Conservation (phyloP, 2,113 vertebrate species). For the Arenaria interpres region DNA sequence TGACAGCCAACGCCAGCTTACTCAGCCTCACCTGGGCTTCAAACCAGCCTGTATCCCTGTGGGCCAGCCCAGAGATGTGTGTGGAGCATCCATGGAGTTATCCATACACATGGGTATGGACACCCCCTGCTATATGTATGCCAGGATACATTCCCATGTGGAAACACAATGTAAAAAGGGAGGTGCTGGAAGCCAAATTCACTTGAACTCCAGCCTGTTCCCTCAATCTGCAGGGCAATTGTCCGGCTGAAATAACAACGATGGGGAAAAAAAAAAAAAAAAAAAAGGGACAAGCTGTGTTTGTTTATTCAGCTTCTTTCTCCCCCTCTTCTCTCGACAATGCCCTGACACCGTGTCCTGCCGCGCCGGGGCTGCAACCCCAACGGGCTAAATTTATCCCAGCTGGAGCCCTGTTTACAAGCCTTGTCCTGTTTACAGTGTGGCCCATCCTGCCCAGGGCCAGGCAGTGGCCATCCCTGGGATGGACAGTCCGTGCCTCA, state of each 20-base stretch:
- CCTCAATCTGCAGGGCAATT: conserved; percentile 59
- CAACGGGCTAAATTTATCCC: conserved; percentile 74
- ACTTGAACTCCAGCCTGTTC: conserved; percentile 35
- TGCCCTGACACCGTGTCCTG: conserved; percentile 75
- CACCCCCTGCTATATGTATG: not conserved
- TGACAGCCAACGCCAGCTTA: not conserved
- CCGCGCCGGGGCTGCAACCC: conserved; percentile 55
- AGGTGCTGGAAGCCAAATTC: not conserved
- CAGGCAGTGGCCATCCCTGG: not conserved
- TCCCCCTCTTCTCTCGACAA: conserved; percentile 66
- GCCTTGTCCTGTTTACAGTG: conserved; percentile 75
- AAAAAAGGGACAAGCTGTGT: conserved; percentile 43
- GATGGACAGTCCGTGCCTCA: not conserved
- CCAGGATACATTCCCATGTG: not conserved
- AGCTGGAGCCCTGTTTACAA: conserved; percentile 81
- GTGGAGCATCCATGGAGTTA: not conserved
- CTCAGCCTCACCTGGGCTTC: not conserved
- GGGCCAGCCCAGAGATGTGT: not conserved
- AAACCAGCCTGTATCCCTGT: not conserved
- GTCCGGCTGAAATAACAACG: conserved; percentile 78
- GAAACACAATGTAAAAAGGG: not conserved
- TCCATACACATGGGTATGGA: rapidly evolving
- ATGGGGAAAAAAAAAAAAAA: conserved; percentile 42
- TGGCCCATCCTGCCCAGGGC: conserved; percentile 62
- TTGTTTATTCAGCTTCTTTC: conserved; percentile 80